Conservation (phyloP, 2,797 vertebrate genomes). For the Gallinago solitaria region DNA sequence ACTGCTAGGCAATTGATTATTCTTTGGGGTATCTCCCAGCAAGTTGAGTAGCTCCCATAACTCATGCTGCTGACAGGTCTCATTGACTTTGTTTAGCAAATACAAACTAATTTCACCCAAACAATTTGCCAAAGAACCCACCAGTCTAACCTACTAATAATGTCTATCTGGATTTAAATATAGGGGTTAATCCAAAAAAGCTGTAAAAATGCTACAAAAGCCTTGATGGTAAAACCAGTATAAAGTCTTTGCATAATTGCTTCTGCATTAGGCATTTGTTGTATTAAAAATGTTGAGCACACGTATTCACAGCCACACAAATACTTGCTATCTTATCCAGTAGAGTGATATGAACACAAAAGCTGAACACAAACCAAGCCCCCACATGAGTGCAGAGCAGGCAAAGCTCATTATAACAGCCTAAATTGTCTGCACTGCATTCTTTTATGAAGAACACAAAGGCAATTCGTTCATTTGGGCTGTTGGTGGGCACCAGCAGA, state of each 20-base stretch:
- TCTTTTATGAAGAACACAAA: background rate
- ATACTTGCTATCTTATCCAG: background rate
- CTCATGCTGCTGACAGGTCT: background rate
- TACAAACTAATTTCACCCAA: background rate
- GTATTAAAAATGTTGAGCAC: background rate
- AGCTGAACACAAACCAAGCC: background rate
- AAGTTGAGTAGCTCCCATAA: background rate
- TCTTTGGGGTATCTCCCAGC: background rate
- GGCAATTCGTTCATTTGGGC: background rate
- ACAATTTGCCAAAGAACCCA: background rate
- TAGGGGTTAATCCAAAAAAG: background rate
- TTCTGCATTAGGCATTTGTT: background rate
- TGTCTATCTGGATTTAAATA: background rate
- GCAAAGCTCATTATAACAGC: background rate
- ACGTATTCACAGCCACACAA: fast-evolving
- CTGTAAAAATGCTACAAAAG: background rate
- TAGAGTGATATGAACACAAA: background rate
- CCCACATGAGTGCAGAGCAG: background rate
- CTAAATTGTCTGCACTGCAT: background rate
- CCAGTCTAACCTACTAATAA: background rate
- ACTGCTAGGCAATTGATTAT: background rate
- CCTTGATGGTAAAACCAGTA: background rate
- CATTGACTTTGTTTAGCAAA: background rate
- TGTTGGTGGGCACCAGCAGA: background rate
- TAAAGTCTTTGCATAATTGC: background rate